A percentile compares a stretch with the other conserved stretches of the same genome.
Evolutionary conservation across 2,113 vertebrate genomes (phyloP).

Genomic region (Accipiter virgatus): DNA sequence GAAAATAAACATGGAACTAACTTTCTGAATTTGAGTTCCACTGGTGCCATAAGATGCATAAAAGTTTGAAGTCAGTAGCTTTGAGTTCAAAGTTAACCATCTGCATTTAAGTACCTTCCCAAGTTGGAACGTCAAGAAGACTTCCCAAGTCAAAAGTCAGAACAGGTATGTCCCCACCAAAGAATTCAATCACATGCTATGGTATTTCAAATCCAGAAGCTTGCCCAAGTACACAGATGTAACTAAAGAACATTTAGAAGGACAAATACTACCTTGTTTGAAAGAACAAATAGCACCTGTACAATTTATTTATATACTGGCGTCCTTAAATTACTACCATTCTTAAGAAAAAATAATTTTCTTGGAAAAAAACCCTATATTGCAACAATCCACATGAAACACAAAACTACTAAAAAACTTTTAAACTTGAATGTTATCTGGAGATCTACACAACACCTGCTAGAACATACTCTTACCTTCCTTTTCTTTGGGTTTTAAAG

Average conservation of each 20-base stretch:
- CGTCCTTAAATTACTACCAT: neutral
- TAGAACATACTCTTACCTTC: constrained; percentile 74
- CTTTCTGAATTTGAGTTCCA: neutral
- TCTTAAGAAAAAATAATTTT: neutral
- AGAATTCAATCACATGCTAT: neutral
- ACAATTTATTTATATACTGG: neutral
- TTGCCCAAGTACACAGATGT: neutral
- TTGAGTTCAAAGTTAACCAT: neutral
- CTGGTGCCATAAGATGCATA: neutral
- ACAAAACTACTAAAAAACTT: neutral
- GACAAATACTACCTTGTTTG: neutral
- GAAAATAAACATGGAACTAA: neutral
- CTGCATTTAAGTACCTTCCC: neutral
- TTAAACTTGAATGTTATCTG: neutral
- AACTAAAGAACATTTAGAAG: neutral
- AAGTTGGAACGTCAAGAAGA: neutral
- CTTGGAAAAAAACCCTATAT: neutral
- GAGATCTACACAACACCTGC: neutral
- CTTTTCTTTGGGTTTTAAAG: constrained; percentile 71
- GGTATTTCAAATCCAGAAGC: neutral
- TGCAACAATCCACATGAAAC: neutral
- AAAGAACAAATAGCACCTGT: neutral
- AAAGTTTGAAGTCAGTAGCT: neutral
- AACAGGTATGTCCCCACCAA: neutral
- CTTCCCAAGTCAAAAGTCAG: neutral